Evolutionary conservation across 92 coral and sea anemone genomes (phyloP).

Genomic region (Plumapathes pennacea): DNA sequence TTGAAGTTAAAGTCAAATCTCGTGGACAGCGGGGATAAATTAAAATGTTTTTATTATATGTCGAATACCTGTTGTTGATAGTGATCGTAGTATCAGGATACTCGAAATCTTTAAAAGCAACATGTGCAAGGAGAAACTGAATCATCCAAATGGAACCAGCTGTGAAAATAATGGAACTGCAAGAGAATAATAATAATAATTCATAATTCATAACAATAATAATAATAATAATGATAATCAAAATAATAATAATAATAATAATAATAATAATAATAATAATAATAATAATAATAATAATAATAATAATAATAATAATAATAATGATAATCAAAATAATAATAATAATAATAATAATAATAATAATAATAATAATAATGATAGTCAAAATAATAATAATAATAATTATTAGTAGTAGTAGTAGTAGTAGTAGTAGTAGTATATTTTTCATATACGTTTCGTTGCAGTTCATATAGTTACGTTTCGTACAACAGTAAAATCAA

Average conservation of each 20-base stretch:
- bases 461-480: no score
- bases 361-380: not conserved
- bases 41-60: no score
- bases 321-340: no score
- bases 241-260: not conserved
- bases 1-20: no score
- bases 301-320: no score
- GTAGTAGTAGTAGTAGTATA: no score
- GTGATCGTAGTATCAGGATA: slow-evolving; percentile 33
- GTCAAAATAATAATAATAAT: no score
- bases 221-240: not conserved
- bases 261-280: not conserved
- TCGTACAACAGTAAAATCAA: no score
- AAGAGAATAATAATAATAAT: not conserved
- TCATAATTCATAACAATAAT: not conserved
- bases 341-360: not conserved
- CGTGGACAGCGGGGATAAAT: no score
- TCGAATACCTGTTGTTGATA: slow-evolving; percentile 51
- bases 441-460: no score
- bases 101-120: slow-evolving; percentile 40
- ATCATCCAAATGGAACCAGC: slow-evolving; percentile 14
- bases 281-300: no score
- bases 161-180: slow-evolving; percentile 12
- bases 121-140: slow-evolving; percentile 15
- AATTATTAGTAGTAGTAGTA: no score